These are phyloP conservation scores for Pseudocheirus occidentalis DNA, from an alignment of 2,797 vertebrate species.

Conservation along the genomic window DNA sequence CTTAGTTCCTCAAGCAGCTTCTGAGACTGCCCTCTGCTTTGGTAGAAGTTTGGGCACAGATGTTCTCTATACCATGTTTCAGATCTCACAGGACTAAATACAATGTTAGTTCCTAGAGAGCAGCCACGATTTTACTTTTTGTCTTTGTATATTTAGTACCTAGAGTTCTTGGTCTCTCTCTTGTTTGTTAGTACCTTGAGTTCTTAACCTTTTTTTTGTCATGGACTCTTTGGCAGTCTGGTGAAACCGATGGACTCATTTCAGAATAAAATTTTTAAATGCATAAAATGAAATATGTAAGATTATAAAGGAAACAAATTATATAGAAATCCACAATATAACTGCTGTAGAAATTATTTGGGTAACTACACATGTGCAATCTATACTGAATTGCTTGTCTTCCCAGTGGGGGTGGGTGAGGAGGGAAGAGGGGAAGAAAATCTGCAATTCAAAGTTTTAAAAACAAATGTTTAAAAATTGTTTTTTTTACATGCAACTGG, in stretches of 20 bases:
- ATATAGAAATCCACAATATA: too few relatives aligned
- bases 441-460: too few relatives aligned
- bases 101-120: background rate
- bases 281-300: background rate
- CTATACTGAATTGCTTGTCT: too few relatives aligned
- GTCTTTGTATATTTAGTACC: background rate
- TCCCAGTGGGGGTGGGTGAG: too few relatives aligned
- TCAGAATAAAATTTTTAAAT: background rate
- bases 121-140: background rate
- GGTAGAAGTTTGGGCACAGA: background rate
- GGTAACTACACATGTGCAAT: too few relatives aligned
- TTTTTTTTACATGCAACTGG: too few relatives aligned
- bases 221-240: background rate
- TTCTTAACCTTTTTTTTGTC: background rate
- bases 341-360: too few relatives aligned
- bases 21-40: background rate
- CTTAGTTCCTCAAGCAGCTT: background rate
- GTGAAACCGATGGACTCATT: background rate
- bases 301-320: background rate
- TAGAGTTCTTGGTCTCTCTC: background rate
- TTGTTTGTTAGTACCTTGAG: background rate
- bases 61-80: background rate
- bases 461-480: too few relatives aligned
- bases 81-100: background rate
- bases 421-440: too few relatives aligned